Evolutionary conservation across 1,140 invertebrate genomes (phyloP).

Genomic region (Druon quercuslanigerum): DNA sequence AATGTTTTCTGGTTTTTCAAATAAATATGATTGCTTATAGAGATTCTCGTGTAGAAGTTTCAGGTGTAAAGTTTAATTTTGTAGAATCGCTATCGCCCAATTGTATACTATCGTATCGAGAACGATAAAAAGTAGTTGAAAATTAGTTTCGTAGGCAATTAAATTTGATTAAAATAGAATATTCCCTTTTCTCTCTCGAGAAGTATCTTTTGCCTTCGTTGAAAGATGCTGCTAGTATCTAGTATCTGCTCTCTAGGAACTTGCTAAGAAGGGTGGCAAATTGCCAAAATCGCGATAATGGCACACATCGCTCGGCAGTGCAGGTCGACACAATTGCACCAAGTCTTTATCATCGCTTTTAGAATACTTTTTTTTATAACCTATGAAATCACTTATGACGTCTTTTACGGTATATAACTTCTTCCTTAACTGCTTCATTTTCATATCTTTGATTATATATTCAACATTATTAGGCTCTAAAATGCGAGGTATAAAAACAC

Average conservation of each 20-base stretch:
- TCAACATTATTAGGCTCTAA: neutral
- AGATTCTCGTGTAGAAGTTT: no score
- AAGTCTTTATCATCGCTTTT: constrained; percentile 56
- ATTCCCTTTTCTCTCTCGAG: neutral
- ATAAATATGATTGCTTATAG: no score
- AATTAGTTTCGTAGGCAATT: neutral
- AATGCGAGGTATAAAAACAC: neutral
- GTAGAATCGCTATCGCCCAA: no score
- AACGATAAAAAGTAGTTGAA: neutral
- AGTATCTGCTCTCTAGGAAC: constrained; percentile 33
- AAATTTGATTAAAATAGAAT: neutral
- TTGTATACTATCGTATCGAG: no score
- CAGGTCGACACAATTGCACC: constrained; percentile 51
- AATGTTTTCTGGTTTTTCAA: no score
- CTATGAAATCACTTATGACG: constrained; percentile 36
- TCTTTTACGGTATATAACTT: neutral
- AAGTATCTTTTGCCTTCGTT: constrained; percentile 15
- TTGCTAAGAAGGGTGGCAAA: constrained; percentile 48
- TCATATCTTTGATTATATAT: neutral
- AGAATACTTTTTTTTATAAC: constrained; percentile 31
- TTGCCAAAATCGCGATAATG: constrained; percentile 58
- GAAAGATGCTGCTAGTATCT: neutral
- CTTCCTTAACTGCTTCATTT: constrained; percentile 30
- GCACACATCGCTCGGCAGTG: constrained; percentile 50
- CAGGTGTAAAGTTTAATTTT: no score